These are phyloP conservation scores for Falco punctatus DNA, from an alignment of 2,113 vertebrate species.

Conservation along the genomic window DNA sequence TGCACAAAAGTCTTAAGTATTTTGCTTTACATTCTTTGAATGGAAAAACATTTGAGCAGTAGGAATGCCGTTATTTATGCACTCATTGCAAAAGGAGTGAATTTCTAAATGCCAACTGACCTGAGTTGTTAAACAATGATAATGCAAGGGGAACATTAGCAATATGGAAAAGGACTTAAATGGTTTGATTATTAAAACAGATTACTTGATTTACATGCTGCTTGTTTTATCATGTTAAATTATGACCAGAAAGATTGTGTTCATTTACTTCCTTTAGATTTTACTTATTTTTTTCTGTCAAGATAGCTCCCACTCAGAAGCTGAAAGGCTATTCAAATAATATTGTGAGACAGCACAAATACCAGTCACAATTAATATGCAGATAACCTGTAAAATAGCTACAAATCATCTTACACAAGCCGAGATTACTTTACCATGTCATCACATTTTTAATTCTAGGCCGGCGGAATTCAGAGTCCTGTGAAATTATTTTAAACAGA, in stretches of 20 bases:
- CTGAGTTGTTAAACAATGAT: neutral
- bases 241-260: neutral
- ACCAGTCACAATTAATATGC: neutral
- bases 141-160: neutral
- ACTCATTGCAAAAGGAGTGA: neutral
- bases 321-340: neutral
- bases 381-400: neutral
- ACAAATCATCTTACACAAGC: neutral
- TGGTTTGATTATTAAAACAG: constrained; percentile 13
- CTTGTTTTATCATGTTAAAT: neutral
- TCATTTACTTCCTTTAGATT: neutral
- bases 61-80: neutral
- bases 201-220: neutral
- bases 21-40: neutral
- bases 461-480: neutral
- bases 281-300: neutral
- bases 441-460: neutral
- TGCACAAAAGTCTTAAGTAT: neutral
- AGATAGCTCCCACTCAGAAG: neutral
- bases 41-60: neutral
- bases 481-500: neutral
- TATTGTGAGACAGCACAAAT: neutral
- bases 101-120: neutral
- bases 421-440: neutral
- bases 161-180: neutral